phyloP scores from a whole-genome alignment of 1,140 invertebrate genomes.

The Carposina sasakii region DNA sequence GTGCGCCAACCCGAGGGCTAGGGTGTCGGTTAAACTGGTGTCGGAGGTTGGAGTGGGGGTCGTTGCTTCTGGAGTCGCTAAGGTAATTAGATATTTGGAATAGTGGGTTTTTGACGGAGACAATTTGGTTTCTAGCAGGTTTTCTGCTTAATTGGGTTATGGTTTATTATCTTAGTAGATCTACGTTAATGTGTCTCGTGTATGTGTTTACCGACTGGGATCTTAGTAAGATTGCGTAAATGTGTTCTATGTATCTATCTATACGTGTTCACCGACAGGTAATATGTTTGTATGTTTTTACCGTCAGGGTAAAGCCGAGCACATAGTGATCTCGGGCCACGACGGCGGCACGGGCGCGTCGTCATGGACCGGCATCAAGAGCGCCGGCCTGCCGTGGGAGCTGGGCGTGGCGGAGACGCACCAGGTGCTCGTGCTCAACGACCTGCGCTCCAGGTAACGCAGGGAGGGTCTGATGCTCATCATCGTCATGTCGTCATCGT shows the following conservation, averaged over 20 bases:
- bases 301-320: constrained; percentile 94
- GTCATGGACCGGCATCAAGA: constrained; percentile 97
- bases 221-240: too few species aligned
- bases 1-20: constrained; percentile 94
- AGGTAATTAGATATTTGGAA: too few species aligned
- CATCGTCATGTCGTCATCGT: too few species aligned
- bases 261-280: too few species aligned
- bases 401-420: constrained; percentile 98
- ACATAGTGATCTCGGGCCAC: constrained; percentile 98
- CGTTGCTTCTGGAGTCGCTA: constrained; percentile 97
- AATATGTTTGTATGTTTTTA: constrained; percentile 10
- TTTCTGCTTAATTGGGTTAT: too few species aligned
- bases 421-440: constrained; percentile 96
- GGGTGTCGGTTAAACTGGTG: constrained; percentile 98
- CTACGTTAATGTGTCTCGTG: too few species aligned
- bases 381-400: constrained; percentile 97
- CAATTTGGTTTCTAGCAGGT: too few species aligned
- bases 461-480: too few species aligned
- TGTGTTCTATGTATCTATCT: too few species aligned
- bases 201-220: too few species aligned
- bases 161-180: too few species aligned
- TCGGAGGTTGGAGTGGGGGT: constrained; percentile 99
- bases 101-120: too few species aligned
- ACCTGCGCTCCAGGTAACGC: constrained; percentile 90
- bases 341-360: constrained; percentile 98